Base-by-base conservation (phyloP, 2,888 invertebrate species). In the Dryocosmus kuriphilus region DNA sequence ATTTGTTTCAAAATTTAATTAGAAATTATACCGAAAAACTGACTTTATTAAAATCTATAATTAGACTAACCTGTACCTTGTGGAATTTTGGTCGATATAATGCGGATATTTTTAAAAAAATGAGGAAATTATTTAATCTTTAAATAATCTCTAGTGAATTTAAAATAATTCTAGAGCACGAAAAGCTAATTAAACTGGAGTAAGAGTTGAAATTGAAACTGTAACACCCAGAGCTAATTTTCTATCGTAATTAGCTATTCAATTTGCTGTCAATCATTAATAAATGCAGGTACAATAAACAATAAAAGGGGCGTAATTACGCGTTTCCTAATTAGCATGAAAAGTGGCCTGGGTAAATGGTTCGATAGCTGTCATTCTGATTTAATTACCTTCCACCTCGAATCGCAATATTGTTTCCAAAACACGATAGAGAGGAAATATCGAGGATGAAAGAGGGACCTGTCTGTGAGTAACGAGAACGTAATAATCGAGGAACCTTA, bases 401-500 rank as follows among this genome's bases (percentile, higher is more conserved):
- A 71, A 46, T 71, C 1, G 27, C 8, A 27, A 46, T 71, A 27
- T 8, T n/a, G 46, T 30, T 65, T 41, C 19, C 46, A 67, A 67
- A 67, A 46, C 51, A 61, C 73, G 32, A 71, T 73, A 24, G 35
- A 22, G 19, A 30, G n/a, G 14, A 57, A 35, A 74, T 32, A 60
- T 35, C n/a, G 24, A 74, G 38, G 22, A 30, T 75, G 46, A 22
- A 41, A 73, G 27, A 41, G 24, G 32, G 41, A 67, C 11, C 57
- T 35, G 75, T 75, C 22, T 65, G 77, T 78, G 81, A 76, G 80
- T 76, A 77, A 77, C 73, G 79, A 80, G 77, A 77, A 81, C 78
- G 84, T 86, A 86, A 87, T 87, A 86, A 87, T 87, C 84, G 82
- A 80, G 82, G 79, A 85, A 85, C 80, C 80, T 85, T 85, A 85